Evolutionary conservation across 2,113 vertebrate genomes (phyloP), one percentile per base, ranked within the genome.

Genomic region (Desmodus rotundus): DNA sequence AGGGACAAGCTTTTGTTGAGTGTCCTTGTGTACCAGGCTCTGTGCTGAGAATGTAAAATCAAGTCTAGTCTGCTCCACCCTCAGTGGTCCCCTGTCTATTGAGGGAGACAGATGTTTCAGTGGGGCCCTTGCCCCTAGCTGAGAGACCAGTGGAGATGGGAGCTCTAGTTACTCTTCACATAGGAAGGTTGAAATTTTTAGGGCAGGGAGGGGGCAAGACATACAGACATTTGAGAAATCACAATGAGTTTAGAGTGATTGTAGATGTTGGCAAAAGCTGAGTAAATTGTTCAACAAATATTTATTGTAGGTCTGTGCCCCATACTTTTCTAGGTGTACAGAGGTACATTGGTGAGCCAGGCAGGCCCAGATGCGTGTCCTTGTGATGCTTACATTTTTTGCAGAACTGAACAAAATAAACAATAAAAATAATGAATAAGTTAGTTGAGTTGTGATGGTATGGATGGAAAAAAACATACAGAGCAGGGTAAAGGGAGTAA

Each of bases 241-340:
- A 85, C 31, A 94, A 88, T 54, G 86, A 94, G 73, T 95, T 89
- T 81, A 65, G 89, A 87, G 33, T 84, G 87, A 87, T 56, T 77
- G 33, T 70, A 68, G 43, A 45, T 92, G 13, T 65, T 47, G 67
- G 41, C 26, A 89, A 87, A 61, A 96, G 47, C 74, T 52, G 20
- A 89, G 38, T 96, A 72, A 96, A 82, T 87, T n/a, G 7, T 76
- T 96, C 43, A 87, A 33, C 38, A 94, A 94, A 43, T 96, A 50
- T 38, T 91, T 78, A 61, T 41, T 94, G n/a, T 68, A 83, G 36
- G 50, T 36, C 38, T 81, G 5, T 87, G 81, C 54, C 52, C 87
- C 47, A 28, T 65, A 73, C 15, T 87, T 2, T 87, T 94, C 38
- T 89, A 22, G 50, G 50, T 93, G 2, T 80, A 54, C 47, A 7